These are phyloP conservation scores for Metalampra italica DNA, from an alignment of 2,888 invertebrate species.

Conservation along the genomic window DNA sequence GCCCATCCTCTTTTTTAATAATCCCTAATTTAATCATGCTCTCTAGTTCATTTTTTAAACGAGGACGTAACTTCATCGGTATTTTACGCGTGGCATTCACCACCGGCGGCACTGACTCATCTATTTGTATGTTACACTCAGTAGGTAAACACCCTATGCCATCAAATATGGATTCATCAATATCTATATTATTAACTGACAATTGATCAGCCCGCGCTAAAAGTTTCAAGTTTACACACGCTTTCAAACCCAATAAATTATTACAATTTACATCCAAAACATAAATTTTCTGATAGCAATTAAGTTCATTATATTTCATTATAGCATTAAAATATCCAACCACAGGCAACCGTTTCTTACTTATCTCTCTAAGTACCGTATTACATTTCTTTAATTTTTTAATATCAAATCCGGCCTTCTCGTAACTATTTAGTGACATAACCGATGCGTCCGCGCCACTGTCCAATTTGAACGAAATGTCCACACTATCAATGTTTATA, in stretches of 20 bases:
- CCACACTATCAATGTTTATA: not conserved
- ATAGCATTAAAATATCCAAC: constrained; percentile 6
- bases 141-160: constrained; percentile 8
- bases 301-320: not conserved
- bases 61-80: constrained; percentile 6
- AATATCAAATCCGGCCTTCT: not conserved
- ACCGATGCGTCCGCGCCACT: constrained; percentile 9
- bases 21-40: constrained; percentile 5
- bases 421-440: not conserved
- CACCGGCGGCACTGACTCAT: constrained; percentile 6
- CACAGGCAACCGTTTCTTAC: constrained; percentile 3
- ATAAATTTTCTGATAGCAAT: constrained; percentile 1
- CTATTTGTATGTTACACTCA: constrained; percentile 2
- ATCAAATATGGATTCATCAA: not conserved
- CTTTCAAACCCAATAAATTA: constrained; percentile 6
- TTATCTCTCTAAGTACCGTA: constrained; percentile 3
- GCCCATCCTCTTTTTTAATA: constrained; percentile 4
- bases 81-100: constrained; percentile 8
- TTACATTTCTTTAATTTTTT: not conserved
- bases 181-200: not conserved
- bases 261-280: too few species aligned
- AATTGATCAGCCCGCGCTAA: not conserved
- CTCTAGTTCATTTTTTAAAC: too few species aligned
- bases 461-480: constrained; percentile 8
- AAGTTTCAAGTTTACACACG: constrained; percentile 1